phyloP scores from a whole-genome alignment of 2,888 invertebrate genomes.

The Leptura quadrifasciata region DNA sequence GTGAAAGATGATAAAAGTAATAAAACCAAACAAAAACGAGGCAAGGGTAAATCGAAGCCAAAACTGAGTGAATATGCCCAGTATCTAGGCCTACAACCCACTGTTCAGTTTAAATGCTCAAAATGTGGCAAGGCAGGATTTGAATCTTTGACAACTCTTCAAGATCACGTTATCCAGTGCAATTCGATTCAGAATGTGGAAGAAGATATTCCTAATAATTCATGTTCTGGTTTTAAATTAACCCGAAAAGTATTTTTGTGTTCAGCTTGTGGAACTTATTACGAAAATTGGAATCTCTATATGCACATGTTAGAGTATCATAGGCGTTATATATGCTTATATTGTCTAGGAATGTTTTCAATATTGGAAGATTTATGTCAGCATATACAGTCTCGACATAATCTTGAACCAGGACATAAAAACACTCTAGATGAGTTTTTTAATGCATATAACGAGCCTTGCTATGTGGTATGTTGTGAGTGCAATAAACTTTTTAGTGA shows the following conservation, averaged over 20 bases:
- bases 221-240: slow-evolving; percentile 78
- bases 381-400: slow-evolving; percentile 87
- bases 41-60: slow-evolving; percentile 65
- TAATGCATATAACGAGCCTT: slow-evolving; percentile 80
- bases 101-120: slow-evolving; percentile 84
- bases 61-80: slow-evolving; percentile 80
- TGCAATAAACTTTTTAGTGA: slow-evolving; percentile 88
- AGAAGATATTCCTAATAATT: slow-evolving; percentile 70
- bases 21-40: slow-evolving; percentile 51
- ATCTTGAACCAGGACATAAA: slow-evolving; percentile 83
- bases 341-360: slow-evolving; percentile 89
- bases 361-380: slow-evolving; percentile 86
- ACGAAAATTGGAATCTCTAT: slow-evolving; percentile 91
- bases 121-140: slow-evolving; percentile 84
- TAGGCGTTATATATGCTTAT: slow-evolving; percentile 87
- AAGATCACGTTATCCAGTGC: slow-evolving; percentile 83
- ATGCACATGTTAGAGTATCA: slow-evolving; percentile 90
- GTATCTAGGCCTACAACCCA: slow-evolving; percentile 83
- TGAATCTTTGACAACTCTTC: slow-evolving; percentile 80
- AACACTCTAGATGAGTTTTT: slow-evolving; percentile 82
- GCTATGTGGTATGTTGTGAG: slow-evolving; percentile 87
- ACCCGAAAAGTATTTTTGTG: slow-evolving; percentile 88
- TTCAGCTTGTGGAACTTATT: slow-evolving; percentile 88
- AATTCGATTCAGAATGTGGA: slow-evolving; percentile 63
- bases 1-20: slow-evolving; percentile 45